These are phyloP conservation scores for Sapayoa aenigma DNA, from an alignment of 2,113 vertebrate species.

Conservation along the genomic window DNA sequence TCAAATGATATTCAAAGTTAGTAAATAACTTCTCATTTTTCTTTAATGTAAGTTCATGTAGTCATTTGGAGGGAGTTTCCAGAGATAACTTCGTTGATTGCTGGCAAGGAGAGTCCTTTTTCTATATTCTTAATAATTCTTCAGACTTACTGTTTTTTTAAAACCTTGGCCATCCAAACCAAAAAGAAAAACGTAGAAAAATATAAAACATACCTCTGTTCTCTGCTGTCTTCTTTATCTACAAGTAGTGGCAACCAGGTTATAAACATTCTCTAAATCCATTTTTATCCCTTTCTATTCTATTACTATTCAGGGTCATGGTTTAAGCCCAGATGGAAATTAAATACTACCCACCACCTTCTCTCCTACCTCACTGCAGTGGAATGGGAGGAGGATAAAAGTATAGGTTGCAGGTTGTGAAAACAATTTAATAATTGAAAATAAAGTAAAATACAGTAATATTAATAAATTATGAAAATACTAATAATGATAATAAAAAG, in stretches of 20 bases:
- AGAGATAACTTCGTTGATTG: neutral
- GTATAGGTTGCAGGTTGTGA: neutral
- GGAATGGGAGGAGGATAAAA: neutral
- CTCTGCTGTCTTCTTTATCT: neutral
- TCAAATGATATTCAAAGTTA: neutral
- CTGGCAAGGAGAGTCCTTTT: neutral
- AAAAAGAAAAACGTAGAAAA: neutral
- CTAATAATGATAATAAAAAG: neutral
- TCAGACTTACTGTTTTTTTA: neutral
- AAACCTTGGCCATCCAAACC: neutral
- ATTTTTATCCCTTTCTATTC: neutral
- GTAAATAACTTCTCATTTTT: neutral
- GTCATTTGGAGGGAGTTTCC: neutral
- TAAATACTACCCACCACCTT: rapidly evolving
- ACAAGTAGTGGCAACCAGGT: neutral
- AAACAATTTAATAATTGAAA: neutral
- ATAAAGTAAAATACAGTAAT: neutral
- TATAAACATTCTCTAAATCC: neutral
- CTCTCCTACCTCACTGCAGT: rapidly evolving
- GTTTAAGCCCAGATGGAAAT: neutral
- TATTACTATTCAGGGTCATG: neutral
- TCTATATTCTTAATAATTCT: neutral
- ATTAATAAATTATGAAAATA: neutral
- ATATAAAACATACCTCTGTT: neutral
- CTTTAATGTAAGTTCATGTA: neutral